Percentiles rank a stretch among this genome's conserved stretches.
Evolutionary conservation across 2,797 vertebrate genomes (phyloP).

Genomic region (Dendrocincla fuliginosa): DNA sequence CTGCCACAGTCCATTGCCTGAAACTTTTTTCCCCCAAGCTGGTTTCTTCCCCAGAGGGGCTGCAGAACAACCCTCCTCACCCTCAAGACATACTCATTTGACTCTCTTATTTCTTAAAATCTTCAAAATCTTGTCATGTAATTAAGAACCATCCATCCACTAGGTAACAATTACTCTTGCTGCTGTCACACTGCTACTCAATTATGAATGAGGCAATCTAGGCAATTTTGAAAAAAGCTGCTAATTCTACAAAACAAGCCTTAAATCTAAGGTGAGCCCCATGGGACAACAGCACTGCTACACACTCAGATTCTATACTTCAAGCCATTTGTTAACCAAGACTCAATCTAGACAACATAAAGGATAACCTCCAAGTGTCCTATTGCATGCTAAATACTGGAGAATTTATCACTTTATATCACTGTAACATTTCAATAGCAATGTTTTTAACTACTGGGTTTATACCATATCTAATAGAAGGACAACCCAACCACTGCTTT

Average conservation of each 20-base stretch:
- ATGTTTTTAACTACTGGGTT: not conserved
- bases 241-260: conserved; percentile 15
- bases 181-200: conserved; percentile 27
- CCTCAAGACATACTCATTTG: not conserved
- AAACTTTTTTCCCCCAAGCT: not conserved
- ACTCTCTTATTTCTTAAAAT: not conserved
- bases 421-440: not conserved
- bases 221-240: conserved; percentile 4
- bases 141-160: conserved; percentile 25
- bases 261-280: conserved; percentile 8
- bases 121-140: not conserved
- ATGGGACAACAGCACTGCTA: not conserved
- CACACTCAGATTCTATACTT: not conserved
- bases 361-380: not conserved
- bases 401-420: not conserved
- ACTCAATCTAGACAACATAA: not conserved
- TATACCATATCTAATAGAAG: not conserved
- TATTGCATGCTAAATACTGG: not conserved
- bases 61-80: not conserved
- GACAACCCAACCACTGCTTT: not conserved
- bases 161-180: not conserved
- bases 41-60: not conserved
- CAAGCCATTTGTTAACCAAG: conserved; percentile 20
- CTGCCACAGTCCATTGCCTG: not conserved
- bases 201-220: conserved; percentile 34